Conservation (phyloP, 1,140 invertebrate species). For the Pomacea maculata region DNA sequence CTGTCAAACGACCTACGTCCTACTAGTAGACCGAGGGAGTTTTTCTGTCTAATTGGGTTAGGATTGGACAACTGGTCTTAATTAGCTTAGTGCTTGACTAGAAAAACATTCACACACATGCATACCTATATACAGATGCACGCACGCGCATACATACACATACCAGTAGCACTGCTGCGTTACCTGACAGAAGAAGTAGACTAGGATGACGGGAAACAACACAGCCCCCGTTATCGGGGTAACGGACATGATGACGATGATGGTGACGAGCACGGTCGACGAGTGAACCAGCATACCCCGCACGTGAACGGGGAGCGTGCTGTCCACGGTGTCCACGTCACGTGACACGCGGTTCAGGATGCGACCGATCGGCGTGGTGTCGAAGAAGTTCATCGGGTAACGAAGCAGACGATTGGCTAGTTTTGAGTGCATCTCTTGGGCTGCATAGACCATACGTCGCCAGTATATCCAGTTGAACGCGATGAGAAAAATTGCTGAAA, state of each 20-base stretch:
- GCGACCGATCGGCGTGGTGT: constrained; percentile 71
- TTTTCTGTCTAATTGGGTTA: no score
- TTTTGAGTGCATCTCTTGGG: constrained; percentile 51
- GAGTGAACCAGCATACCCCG: constrained; percentile 39
- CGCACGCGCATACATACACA: background rate
- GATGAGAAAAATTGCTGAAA: constrained; percentile 41
- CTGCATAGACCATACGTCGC: constrained; percentile 52
- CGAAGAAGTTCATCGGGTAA: constrained; percentile 71
- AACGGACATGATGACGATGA: constrained; percentile 70
- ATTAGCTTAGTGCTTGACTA: no score
- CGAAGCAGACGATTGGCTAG: constrained; percentile 65
- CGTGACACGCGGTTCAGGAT: constrained; percentile 72
- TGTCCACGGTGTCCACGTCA: constrained; percentile 67
- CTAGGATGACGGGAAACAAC: constrained; percentile 19
- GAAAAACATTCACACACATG: no score
- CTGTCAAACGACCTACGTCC: no score
- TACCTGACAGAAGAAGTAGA: background rate
- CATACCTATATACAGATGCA: background rate
- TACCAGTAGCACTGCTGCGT: background rate
- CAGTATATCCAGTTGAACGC: constrained; percentile 41
- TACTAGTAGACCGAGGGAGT: no score
- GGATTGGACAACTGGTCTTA: no score
- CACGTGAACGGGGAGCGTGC: constrained; percentile 43
- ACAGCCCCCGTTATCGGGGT: constrained; percentile 68
- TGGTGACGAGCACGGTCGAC: constrained; percentile 82